Evolutionary conservation across 2,797 vertebrate species (phyloP), one percentile per base, ranked within the genome.

Genomic region (Eulemur albifrons): DNA sequence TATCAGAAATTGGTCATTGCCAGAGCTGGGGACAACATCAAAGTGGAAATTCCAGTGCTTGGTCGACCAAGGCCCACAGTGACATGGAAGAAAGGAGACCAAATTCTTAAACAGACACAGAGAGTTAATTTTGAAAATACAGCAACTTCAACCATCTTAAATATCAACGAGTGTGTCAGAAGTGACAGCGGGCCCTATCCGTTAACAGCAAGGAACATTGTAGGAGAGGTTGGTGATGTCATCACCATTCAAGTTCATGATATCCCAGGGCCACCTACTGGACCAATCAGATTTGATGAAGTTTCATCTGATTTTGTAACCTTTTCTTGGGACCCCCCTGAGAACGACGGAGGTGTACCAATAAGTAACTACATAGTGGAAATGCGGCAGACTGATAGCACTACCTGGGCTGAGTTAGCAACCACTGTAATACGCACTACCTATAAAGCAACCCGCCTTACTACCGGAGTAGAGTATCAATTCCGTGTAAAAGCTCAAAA

Each of bases 401-500:
- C 99, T 86, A 99, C 99, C 0, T 99, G 99, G 99, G 98, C 98
- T 50, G 99, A 99, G 95, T 95, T 99, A 90, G 99, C 99, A 91
- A 99, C 99, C 69, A 98, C 99, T 1, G 98, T 99, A 43, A 99
- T 99, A 96, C 99, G 99, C 88, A 99, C 99, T 82, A 99, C 99
- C 70, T 99, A 99, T 98, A 99, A 99, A 99, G 99, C 99, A 38
- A 98, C 98, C 97, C 99, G 97, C 93, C 99, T 99, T 91, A 99
- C 97, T 40, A 99, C 99, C 67, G 99, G 99, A 95, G 98, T 99
- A 75, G 99, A 99, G 80, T 99, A 99, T 97, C 99, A 99, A 91
- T 99, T 99, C 98, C 99, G 99, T 70, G 98, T 99, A 79, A 99
- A 99, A 98, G 99, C 99, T 96, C 99, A 99, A 98, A 99, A 99